Conservation (phyloP, 2,797 vertebrate genomes). For the Brachymystax lenok region DNA sequence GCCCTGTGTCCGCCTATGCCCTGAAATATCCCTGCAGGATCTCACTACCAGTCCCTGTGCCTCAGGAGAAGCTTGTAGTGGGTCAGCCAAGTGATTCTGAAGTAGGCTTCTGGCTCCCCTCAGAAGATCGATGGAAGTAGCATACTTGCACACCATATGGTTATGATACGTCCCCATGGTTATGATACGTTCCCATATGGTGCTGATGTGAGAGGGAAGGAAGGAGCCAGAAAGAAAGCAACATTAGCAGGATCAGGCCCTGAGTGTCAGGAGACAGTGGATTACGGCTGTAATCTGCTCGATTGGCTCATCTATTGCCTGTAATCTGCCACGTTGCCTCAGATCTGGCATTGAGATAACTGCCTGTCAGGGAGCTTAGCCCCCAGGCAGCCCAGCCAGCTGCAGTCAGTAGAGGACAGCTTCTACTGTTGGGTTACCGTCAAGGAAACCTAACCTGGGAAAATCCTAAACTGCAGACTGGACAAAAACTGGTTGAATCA, state of each 20-base stretch:
- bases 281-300: slow-evolving; percentile 6
- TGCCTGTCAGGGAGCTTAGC: neutral
- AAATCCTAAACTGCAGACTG: too few species aligned
- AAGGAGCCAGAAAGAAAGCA: neutral
- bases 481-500: too few species aligned
- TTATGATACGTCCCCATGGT: neutral
- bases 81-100: too few species aligned
- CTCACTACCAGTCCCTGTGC: too few species aligned
- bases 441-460: too few species aligned
- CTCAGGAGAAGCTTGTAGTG: too few species aligned
- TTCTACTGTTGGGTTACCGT: neutral
- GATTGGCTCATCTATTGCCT: slow-evolving; percentile 6
- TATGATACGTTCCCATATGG: neutral
- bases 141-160: neutral
- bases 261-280: slow-evolving; percentile 10
- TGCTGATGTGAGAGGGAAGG: neutral
- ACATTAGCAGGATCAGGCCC: slow-evolving; percentile 1
- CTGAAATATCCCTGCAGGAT: too few species aligned
- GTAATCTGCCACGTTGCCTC: slow-evolving; percentile 1
- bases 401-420: neutral
- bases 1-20: too few species aligned
- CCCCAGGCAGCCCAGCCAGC: neutral
- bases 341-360: neutral
- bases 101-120: neutral
- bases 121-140: neutral